Evolutionary conservation across 1,140 invertebrate genomes (phyloP).

Genomic region (Calliphora vicina): DNA sequence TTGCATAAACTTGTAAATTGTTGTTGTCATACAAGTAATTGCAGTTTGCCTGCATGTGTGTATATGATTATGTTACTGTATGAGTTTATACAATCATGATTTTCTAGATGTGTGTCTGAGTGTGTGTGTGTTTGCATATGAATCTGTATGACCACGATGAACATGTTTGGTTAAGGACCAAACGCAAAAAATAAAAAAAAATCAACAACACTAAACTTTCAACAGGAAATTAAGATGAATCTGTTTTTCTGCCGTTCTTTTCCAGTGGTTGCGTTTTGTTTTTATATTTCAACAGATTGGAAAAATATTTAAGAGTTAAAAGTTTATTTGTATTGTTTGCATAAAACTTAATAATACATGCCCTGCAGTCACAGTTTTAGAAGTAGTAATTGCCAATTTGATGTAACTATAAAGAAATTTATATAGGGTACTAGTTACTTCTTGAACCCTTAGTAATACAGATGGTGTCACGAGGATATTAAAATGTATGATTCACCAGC

Average conservation of each 20-base stretch:
- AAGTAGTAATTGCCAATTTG: too few species aligned
- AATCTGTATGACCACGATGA: slow-evolving; percentile 10
- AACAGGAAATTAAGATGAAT: slow-evolving; percentile 30
- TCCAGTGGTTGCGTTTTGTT: neutral
- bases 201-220: too few species aligned
- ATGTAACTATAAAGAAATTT: too few species aligned
- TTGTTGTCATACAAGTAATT: slow-evolving; percentile 28
- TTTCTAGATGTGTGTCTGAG: neutral
- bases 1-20: slow-evolving; percentile 34
- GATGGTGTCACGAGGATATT: too few species aligned
- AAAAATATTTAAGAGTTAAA: neutral
- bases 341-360: too few species aligned
- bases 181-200: neutral
- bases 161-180: slow-evolving; percentile 2
- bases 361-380: too few species aligned
- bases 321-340: neutral
- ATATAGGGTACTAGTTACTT: too few species aligned
- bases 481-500: too few species aligned
- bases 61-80: neutral
- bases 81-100: neutral
- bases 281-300: neutral
- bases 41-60: neutral
- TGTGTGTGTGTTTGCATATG: neutral
- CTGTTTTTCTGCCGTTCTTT: neutral
- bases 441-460: too few species aligned